Conservation (phyloP, 2,797 vertebrate genomes). For the Falco rusticolus region DNA sequence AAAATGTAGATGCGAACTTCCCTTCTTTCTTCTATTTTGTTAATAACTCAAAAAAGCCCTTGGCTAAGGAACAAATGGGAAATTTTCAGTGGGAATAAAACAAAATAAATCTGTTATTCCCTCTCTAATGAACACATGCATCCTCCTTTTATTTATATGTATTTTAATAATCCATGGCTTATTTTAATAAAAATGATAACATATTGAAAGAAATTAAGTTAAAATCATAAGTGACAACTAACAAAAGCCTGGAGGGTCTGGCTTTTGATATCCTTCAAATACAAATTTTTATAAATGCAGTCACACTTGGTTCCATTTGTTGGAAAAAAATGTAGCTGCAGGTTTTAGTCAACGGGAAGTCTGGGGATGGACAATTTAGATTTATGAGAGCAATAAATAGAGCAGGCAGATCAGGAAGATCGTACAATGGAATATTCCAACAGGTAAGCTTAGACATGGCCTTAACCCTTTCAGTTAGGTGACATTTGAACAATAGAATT, state of each 20-base stretch:
- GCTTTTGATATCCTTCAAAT: background rate
- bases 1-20: background rate
- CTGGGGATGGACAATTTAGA: background rate
- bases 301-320: background rate
- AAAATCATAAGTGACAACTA: background rate
- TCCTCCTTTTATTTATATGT: background rate
- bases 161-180: background rate
- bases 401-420: background rate
- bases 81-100: slow-evolving; percentile 9
- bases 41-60: background rate
- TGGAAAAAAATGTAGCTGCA: background rate
- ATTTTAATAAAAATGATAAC: background rate
- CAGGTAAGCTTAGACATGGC: background rate
- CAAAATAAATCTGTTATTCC: background rate
- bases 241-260: background rate
- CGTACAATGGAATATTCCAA: background rate
- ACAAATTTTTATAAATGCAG: background rate
- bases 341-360: background rate
- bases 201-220: background rate
- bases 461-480: background rate
- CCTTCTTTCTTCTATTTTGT: background rate
- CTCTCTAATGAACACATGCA: background rate
- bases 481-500: background rate
- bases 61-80: background rate
- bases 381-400: background rate